Base-by-base conservation (phyloP, 2,797 vertebrate genomes). In the Megaceryle alcyon region DNA sequence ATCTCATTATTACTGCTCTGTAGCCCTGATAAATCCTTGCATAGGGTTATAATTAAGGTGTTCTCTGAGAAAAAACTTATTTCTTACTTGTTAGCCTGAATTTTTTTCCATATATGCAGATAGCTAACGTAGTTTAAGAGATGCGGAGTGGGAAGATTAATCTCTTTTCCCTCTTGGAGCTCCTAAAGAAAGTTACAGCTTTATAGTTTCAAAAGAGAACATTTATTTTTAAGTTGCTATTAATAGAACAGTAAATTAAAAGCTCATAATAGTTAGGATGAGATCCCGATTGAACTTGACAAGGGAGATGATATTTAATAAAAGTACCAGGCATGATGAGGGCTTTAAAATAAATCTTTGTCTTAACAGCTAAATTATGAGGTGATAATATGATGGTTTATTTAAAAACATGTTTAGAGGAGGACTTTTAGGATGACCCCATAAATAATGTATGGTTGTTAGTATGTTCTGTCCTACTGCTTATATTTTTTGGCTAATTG, bases 191-290 rank as follows among this genome's bases (percentile, higher is more conserved):
- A 94, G 88, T 90, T 92, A 87, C 84, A 88, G 91, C 88, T 94
- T 93, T 92, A 59, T 33, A 68, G 91, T 94, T 96, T 90, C 49
- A 12, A 93, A 94, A 82, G 90, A 92, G 94, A 96, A 94, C 86
- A 88, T 95, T 96, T 96, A 96, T 97, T 96, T 96, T 97, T 92
- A 94, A 85, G 77, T 90, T 94, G 91, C 88, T 96, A 96, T 94
- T 93, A 93, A 94, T 96, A 95, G 91, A 68, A 71, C 29, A 61
- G 95, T 95, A 96, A 96, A 96, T 97, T 96, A 95, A 94, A 96
- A 95, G 81, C 91, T 91, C 90, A 88, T 94, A 90, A 78, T 61
- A 83, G 90, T 92, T 94, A 93, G 90, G 90, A 90, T 93, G 92
- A 96, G 94, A 88, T 95, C 91, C 71, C 81, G 2, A 92, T 92